Percentiles rank a stretch among this genome's conserved stretches.
Evolutionary conservation across 2,888 invertebrate genomes (phyloP).

Genomic region (Pseudococcus viburni): DNA sequence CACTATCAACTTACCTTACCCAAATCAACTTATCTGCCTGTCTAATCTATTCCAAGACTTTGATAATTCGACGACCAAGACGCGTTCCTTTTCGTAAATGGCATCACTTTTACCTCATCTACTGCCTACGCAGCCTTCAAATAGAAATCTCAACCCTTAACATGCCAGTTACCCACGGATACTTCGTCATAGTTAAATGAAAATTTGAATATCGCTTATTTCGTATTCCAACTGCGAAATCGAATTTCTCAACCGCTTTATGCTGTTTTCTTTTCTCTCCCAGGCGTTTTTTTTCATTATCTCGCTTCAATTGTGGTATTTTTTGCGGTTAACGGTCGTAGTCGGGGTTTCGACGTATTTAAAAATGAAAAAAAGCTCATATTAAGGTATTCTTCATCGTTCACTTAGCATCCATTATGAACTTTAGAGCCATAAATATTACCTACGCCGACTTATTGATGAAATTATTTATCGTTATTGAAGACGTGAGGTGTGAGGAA

Average conservation of each 20-base stretch:
- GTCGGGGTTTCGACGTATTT: neutral
- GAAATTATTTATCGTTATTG: too few relatives aligned
- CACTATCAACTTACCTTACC: neutral
- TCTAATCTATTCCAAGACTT: neutral
- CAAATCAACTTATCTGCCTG: neutral
- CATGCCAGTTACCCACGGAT: neutral
- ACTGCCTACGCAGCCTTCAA: neutral
- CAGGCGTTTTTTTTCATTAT: neutral
- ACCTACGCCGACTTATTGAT: too few relatives aligned
- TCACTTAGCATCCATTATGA: too few relatives aligned
- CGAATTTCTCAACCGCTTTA: slow-evolving; percentile 9
- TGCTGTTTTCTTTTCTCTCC: neutral
- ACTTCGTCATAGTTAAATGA: slow-evolving; percentile 30
- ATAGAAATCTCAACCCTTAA: slow-evolving; percentile 7
- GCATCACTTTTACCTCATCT: neutral
- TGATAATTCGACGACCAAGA: neutral
- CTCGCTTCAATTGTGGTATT: neutral
- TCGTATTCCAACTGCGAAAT: slow-evolving; percentile 41
- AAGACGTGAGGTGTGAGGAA: too few relatives aligned
- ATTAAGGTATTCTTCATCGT: neutral
- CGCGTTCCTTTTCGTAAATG: neutral
- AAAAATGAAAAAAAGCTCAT: neutral
- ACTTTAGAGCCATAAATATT: too few relatives aligned
- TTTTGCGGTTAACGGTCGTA: neutral
- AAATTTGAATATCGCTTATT: slow-evolving; percentile 41